Evolutionary conservation across 1,140 invertebrate species (phyloP).

Genomic region (Zaprionus lachaisei): DNA sequence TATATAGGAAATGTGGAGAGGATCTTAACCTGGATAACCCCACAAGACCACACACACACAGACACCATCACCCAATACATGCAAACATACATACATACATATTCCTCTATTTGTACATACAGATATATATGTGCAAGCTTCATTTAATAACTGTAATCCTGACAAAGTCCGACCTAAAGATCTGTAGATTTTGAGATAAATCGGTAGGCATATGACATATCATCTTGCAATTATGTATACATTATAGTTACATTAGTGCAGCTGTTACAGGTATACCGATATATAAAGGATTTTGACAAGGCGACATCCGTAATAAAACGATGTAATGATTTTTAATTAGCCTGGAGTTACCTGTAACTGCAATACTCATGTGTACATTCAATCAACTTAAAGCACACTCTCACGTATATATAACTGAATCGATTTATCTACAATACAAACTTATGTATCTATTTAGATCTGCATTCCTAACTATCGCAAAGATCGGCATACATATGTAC

Average conservation of each 20-base stretch:
- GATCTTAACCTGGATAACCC: not conserved
- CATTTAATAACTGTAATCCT: not conserved
- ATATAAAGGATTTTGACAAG: too few species aligned
- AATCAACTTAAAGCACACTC: not conserved
- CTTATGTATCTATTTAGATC: not conserved
- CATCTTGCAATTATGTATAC: constrained; percentile 22
- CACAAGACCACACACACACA: not conserved
- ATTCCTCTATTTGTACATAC: not conserved
- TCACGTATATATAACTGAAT: not conserved
- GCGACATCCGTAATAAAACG: too few species aligned
- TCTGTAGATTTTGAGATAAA: not conserved
- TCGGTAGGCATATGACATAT: constrained; percentile 44
- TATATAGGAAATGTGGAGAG: not conserved
- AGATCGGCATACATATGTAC: constrained; percentile 21
- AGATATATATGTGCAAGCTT: not conserved
- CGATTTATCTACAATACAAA: not conserved
- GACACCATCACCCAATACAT: not conserved
- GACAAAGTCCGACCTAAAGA: not conserved
- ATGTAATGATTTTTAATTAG: not conserved
- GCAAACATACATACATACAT: constrained; percentile 12
- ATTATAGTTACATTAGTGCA: not conserved
- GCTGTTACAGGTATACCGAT: not conserved
- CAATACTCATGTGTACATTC: not conserved
- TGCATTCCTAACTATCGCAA: constrained; percentile 10
- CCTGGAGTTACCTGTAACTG: not conserved